phyloP scores from a whole-genome alignment of 2,888 invertebrate genomes.

The Deroplatys truncata region DNA sequence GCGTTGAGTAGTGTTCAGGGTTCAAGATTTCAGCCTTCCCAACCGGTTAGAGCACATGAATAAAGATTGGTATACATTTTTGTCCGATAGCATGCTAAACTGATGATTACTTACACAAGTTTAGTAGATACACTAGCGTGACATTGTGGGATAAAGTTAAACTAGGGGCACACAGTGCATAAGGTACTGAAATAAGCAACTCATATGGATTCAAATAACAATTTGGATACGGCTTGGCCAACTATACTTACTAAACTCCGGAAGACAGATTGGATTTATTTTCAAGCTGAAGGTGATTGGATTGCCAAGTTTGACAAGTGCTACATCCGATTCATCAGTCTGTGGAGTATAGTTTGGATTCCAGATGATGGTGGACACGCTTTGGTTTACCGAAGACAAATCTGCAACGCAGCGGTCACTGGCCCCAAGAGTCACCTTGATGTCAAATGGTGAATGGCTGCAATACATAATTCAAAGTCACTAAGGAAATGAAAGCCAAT shows the following conservation, averaged over 20 bases:
- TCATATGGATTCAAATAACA: too few relatives aligned
- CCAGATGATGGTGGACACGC: conserved; percentile 49
- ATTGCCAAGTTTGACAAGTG: conserved; percentile 51
- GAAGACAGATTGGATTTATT: conserved; percentile 57
- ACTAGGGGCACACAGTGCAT: too few relatives aligned
- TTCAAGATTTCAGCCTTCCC: too few relatives aligned
- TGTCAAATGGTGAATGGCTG: conserved; percentile 44
- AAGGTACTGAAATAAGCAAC: too few relatives aligned
- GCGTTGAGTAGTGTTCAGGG: too few relatives aligned
- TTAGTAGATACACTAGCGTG: too few relatives aligned
- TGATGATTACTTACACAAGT: too few relatives aligned
- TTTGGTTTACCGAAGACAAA: conserved; percentile 48
- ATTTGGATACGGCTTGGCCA: too few relatives aligned
- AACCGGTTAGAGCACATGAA: too few relatives aligned
- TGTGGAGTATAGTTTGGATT: conserved; percentile 53
- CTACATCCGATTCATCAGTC: conserved; percentile 55
- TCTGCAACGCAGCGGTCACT: conserved; percentile 52
- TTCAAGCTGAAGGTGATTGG: conserved; percentile 49
- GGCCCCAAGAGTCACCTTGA: conserved; percentile 53
- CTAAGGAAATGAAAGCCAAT: background rate
- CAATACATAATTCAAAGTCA: conserved; percentile 25
- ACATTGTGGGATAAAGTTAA: too few relatives aligned
- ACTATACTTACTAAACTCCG: conserved; percentile 43
- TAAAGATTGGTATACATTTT: too few relatives aligned
- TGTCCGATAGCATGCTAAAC: too few relatives aligned